Evolutionary conservation across 2,888 invertebrate genomes (phyloP).

Genomic region (Napeogenes inachia): DNA sequence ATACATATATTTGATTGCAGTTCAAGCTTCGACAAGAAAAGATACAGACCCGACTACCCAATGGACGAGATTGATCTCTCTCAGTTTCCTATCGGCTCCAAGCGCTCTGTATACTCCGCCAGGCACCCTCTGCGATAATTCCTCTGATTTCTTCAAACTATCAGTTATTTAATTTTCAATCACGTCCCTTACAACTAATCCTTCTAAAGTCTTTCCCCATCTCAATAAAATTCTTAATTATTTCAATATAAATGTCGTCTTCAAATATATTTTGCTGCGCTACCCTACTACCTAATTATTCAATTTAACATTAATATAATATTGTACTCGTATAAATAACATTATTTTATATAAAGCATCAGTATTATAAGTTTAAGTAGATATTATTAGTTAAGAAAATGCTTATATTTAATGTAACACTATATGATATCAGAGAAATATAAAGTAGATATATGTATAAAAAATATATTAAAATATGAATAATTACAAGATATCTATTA

Average conservation of each 20-base stretch:
- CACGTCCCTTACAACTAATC: background rate
- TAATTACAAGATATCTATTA: constrained; percentile 3
- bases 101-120: constrained; percentile 40
- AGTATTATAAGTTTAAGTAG: constrained; percentile 26
- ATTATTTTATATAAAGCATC: constrained; percentile 19
- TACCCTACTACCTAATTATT: no score
- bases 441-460: background rate
- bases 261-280: no score
- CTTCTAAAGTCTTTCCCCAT: no score
- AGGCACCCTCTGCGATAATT: constrained; percentile 28
- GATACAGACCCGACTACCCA: constrained; percentile 60
- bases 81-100: constrained; percentile 66
- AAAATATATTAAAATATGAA: background rate
- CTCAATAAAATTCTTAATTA: no score
- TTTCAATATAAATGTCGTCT: no score
- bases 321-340: no score
- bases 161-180: background rate
- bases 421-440: background rate
- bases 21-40: constrained; percentile 47
- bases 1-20: constrained; percentile 21
- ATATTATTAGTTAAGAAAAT: constrained; percentile 16
- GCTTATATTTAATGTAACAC: background rate
- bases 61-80: constrained; percentile 72
- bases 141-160: constrained; percentile 30
- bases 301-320: no score